These are phyloP conservation scores for Geophilus truncorum DNA, from an alignment of 2,888 invertebrate species.

Conservation along the genomic window DNA sequence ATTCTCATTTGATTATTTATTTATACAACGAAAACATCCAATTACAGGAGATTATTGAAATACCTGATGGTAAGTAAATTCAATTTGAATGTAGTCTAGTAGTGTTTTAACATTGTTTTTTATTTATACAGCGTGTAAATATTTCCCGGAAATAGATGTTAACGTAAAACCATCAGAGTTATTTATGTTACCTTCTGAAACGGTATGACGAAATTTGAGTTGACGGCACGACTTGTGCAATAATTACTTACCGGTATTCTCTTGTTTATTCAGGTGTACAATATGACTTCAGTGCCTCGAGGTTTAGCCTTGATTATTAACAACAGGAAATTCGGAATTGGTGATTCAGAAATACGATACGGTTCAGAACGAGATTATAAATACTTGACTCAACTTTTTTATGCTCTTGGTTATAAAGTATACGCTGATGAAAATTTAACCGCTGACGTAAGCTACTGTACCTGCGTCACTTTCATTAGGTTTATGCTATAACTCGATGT, in stretches of 20 bases:
- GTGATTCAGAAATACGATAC: not conserved
- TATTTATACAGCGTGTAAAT: not conserved
- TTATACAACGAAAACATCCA: not conserved
- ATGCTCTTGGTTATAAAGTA: slow-evolving; percentile 37
- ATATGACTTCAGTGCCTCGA: not conserved
- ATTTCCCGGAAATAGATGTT: not conserved
- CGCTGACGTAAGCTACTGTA: slow-evolving; percentile 31
- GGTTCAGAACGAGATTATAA: slow-evolving; percentile 35
- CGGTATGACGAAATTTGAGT: not conserved
- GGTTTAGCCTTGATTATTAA: not conserved
- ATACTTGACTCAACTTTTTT: slow-evolving; percentile 32
- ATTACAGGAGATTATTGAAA: not conserved
- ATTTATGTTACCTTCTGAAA: not conserved
- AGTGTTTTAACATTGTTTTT: not conserved
- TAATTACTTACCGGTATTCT: too few relatives aligned
- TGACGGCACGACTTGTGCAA: too few relatives aligned
- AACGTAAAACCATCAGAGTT: not conserved
- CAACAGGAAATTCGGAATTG: not conserved
- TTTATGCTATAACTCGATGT: not conserved
- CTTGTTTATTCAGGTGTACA: not conserved
- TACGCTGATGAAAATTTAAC: slow-evolving; percentile 33
- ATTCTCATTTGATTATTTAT: not conserved
- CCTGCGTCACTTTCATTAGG: too few relatives aligned
- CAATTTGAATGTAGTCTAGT: not conserved
- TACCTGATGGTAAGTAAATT: not conserved